phyloP scores from a whole-genome alignment of 2,888 invertebrate genomes.

The Lampropteryx suffumata region DNA sequence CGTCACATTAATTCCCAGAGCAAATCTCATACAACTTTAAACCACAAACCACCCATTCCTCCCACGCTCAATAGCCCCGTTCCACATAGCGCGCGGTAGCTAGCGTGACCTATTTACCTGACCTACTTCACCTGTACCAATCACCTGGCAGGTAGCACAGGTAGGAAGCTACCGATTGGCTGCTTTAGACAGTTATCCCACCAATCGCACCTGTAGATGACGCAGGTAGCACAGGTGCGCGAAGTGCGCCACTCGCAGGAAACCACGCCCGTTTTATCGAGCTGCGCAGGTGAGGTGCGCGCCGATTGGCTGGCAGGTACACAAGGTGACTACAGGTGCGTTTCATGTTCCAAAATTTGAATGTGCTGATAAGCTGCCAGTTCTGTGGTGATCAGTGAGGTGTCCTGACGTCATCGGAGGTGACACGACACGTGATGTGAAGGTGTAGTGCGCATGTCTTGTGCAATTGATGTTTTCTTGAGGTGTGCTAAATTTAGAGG shows the following conservation, averaged over 20 bases:
- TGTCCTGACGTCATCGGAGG: constrained; percentile 36
- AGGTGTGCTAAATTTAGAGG: constrained; percentile 80
- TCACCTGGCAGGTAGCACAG: constrained; percentile 61
- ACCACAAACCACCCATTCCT: constrained; percentile 10
- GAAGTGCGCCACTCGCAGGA: constrained; percentile 52
- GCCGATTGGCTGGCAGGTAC: constrained; percentile 76
- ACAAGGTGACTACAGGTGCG: constrained; percentile 56
- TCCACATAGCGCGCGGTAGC: constrained; percentile 6
- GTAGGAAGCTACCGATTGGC: constrained; percentile 25
- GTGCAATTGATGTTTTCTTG: constrained; percentile 80
- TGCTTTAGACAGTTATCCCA: constrained; percentile 25
- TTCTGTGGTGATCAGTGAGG: constrained; percentile 39
- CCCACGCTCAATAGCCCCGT: constrained; percentile 1
- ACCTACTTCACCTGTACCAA: constrained; percentile 50
- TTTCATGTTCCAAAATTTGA: constrained; percentile 29
- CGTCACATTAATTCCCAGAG: constrained; percentile 22
- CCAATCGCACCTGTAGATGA: constrained; percentile 58
- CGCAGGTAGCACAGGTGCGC: constrained; percentile 58
- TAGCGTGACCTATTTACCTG: constrained; percentile 45
- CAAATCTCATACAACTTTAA: constrained; percentile 19
- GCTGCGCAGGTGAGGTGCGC: constrained; percentile 80
- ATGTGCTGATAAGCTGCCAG: constrained; percentile 35
- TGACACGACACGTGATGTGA: constrained; percentile 41
- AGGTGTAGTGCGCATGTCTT: constrained; percentile 76
- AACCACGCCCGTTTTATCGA: constrained; percentile 77